These are phyloP conservation scores for Petroica traversi DNA, from an alignment of 2,113 vertebrate genomes.

Conservation along the genomic window DNA sequence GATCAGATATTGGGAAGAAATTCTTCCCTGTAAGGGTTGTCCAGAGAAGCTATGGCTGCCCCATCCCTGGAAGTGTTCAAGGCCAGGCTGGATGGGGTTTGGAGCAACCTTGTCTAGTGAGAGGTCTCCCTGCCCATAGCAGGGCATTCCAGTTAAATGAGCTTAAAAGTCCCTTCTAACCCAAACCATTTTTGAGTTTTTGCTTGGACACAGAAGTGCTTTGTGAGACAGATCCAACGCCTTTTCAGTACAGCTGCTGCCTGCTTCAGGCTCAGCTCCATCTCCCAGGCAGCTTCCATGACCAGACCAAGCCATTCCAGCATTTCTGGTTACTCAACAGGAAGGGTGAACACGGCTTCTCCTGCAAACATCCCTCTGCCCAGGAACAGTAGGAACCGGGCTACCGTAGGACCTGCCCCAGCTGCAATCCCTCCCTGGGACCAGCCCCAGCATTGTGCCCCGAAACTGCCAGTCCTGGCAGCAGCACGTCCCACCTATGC, in stretches of 20 bases:
- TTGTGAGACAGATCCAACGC: background rate
- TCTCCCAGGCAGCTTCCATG: background rate
- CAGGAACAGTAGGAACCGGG: background rate
- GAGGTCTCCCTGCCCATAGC: background rate
- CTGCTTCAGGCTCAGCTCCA: background rate
- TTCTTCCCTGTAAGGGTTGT: background rate
- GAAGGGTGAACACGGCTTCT: background rate
- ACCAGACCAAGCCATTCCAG: background rate
- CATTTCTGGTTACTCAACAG: background rate
- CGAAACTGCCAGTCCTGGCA: fast-evolving
- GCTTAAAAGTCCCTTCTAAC: background rate
- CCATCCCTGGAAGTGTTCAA: background rate
- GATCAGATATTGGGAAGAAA: background rate
- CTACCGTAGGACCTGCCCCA: background rate
- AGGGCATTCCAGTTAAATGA: background rate
- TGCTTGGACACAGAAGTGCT: background rate
- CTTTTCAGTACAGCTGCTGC: background rate
- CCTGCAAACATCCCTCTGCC: background rate
- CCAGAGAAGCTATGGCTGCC: background rate
- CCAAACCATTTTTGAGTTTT: background rate
- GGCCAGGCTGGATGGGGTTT: background rate
- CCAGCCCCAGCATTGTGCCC: fast-evolving
- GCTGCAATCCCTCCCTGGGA: background rate
- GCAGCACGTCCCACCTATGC: background rate
- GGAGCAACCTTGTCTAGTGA: background rate